Evolutionary conservation across 2,113 vertebrate genomes (phyloP).

Genomic region (Canis aureus): DNA sequence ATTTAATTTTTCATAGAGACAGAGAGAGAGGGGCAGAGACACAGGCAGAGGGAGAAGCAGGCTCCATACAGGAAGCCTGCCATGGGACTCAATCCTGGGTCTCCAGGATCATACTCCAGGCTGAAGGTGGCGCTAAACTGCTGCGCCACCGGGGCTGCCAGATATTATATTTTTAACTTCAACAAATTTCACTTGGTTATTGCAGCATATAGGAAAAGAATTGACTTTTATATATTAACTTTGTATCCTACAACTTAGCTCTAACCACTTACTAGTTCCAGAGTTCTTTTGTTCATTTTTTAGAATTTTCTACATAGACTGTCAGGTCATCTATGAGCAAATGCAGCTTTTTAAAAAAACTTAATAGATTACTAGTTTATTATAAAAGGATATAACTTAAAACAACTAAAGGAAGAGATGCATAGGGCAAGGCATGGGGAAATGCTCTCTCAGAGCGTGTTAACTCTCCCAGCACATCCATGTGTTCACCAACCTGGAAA

Average conservation of each 20-base stretch:
- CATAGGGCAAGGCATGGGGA: not conserved
- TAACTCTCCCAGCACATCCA: not conserved
- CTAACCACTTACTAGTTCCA: not conserved
- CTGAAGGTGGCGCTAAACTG: no score
- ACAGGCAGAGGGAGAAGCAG: no score
- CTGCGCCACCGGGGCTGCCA: no score
- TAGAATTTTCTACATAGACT: not conserved
- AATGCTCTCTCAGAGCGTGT: not conserved
- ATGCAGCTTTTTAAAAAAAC: not conserved
- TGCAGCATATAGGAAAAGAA: not conserved
- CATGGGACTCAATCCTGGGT: no score
- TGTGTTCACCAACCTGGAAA: not conserved
- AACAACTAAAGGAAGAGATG: not conserved
- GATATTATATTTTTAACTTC: not conserved
- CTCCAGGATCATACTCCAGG: no score
- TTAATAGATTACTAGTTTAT: not conserved
- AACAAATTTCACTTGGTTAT: not conserved
- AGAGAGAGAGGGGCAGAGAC: no score
- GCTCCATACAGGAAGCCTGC: no score
- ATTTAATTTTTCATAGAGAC: no score
- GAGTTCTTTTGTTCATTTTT: not conserved
- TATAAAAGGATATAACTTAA: not conserved
- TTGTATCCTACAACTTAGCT: not conserved
- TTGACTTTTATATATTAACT: not conserved
- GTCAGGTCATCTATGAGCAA: not conserved